phyloP scores from a whole-genome alignment of 2,113 vertebrate genomes.

The Gymnorhina tibicen region DNA sequence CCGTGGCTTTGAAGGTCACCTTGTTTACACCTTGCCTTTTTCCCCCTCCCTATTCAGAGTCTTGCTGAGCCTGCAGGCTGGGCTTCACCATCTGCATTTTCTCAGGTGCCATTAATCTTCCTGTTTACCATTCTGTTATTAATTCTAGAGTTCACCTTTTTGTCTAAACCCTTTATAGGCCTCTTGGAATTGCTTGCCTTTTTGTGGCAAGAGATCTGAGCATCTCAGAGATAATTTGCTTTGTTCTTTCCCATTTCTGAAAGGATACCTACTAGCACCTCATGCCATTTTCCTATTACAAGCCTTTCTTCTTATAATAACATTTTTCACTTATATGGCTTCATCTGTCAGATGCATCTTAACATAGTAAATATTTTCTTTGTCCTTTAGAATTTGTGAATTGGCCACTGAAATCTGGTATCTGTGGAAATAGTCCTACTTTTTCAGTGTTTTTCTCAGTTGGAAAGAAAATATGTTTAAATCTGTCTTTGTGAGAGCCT shows the following conservation, averaged over 20 bases:
- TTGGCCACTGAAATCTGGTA: neutral
- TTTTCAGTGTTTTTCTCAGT: neutral
- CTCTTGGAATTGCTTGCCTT: conserved; percentile 47
- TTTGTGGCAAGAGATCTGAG: conserved; percentile 26
- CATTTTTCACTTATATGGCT: neutral
- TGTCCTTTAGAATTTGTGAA: neutral
- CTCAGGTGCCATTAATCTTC: conserved; percentile 57
- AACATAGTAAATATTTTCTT: neutral
- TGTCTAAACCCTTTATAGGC: conserved; percentile 57
- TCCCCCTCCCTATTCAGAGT: neutral
- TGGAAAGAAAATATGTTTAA: neutral
- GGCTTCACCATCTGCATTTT: conserved; percentile 67
- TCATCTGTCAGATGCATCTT: neutral
- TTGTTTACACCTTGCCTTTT: conserved; percentile 23
- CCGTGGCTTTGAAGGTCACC: conserved; percentile 45
- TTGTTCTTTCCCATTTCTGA: conserved; percentile 37
- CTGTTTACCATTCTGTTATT: conserved; percentile 65
- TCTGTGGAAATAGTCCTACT: neutral
- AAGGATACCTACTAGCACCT: conserved; percentile 11
- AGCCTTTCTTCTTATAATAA: neutral
- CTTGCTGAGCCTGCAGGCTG: conserved; percentile 67
- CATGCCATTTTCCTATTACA: neutral
- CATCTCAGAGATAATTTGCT: conserved; percentile 6
- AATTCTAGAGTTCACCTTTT: conserved; percentile 65
- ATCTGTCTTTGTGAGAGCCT: neutral